A percentile compares a stretch with the other conserved stretches of the same genome.
Conservation (phyloP, 64 coral and sea anemone genomes). For the Trachythela sp. region DNA sequence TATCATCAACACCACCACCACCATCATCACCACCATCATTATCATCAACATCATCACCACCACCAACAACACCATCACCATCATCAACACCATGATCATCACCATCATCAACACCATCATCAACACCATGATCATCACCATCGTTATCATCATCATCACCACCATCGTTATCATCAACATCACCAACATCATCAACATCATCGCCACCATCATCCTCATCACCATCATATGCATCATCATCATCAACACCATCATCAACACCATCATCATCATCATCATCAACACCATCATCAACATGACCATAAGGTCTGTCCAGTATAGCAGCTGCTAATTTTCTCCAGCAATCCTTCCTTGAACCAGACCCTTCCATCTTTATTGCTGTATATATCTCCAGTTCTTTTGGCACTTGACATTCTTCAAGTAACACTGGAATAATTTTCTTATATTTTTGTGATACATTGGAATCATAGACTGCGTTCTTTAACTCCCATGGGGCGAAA, state of each 20-base stretch:
- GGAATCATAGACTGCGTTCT: not conserved
- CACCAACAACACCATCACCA: not conserved
- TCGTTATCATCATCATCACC: not conserved
- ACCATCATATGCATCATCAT: not conserved
- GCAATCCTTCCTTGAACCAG: not conserved
- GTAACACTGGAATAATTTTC: not conserved
- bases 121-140: not conserved
- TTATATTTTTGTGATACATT: not conserved
- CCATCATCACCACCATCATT: not conserved
- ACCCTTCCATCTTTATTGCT: not conserved
- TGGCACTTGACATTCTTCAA: not conserved
- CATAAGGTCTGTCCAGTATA: not conserved
- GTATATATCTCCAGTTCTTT: not conserved
- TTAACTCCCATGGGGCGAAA: not conserved
- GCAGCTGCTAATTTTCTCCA: not conserved
- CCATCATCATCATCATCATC: not conserved
- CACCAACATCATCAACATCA: not conserved
- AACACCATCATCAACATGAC: not conserved
- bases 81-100: not conserved
- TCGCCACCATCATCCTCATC: not conserved
- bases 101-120: not conserved
- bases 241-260: not conserved
- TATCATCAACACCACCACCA: not conserved
- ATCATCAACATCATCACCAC: not conserved
- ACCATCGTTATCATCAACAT: not conserved